A percentile compares a stretch with the other conserved stretches of the same genome.
Conservation (phyloP, 2,113 vertebrate species). For the Dolichotis patagonum region DNA sequence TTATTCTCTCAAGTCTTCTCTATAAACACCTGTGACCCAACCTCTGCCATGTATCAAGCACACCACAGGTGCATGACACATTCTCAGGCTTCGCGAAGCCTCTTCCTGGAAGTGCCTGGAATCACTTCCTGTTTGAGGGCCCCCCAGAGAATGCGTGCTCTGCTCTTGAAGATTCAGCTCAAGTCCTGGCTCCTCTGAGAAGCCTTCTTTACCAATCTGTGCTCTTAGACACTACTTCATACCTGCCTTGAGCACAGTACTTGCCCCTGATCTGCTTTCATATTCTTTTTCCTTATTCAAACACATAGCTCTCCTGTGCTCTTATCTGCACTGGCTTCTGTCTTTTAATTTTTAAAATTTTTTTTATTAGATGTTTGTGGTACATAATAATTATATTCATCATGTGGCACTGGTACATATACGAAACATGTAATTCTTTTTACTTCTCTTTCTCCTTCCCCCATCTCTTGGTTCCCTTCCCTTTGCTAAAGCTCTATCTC, state of each 20-base stretch:
- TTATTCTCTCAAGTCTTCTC: not conserved
- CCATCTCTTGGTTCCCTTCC: not conserved
- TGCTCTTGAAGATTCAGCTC: not conserved
- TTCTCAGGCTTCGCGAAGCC: fast-evolving
- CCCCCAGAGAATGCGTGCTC: not conserved
- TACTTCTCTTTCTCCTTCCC: not conserved
- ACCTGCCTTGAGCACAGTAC: too few species aligned
- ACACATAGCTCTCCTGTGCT: not conserved
- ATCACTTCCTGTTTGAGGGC: too few species aligned
- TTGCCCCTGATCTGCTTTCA: too few species aligned
- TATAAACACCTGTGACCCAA: fast-evolving
- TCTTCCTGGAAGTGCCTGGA: not conserved
- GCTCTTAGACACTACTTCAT: not conserved
- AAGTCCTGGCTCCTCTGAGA: not conserved
- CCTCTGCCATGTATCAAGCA: not conserved
- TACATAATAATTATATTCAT: not conserved
- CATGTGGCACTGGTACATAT: not conserved
- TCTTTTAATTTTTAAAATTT: not conserved
- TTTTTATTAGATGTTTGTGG: too few species aligned
- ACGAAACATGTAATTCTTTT: not conserved
- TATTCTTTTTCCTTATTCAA: not conserved
- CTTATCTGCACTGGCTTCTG: not conserved
- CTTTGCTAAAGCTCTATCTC: not conserved
- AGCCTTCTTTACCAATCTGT: not conserved
- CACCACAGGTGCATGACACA: fast-evolving